These are phyloP conservation scores for Cynocephalus volans DNA, from an alignment of 2,113 vertebrate species.

Conservation along the genomic window DNA sequence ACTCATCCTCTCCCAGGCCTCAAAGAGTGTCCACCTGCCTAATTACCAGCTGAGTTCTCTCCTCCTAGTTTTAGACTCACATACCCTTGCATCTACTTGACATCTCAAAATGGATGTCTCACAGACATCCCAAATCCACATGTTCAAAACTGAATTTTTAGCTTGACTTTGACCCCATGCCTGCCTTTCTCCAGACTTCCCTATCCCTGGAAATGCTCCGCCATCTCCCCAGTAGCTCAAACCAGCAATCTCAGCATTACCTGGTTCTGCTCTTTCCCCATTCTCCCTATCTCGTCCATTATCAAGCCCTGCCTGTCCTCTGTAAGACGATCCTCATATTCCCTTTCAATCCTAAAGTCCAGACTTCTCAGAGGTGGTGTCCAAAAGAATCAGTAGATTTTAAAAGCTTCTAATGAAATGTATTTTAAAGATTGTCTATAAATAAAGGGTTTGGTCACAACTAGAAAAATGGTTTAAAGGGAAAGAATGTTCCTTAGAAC, in stretches of 20 bases:
- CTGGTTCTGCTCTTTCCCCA: background rate
- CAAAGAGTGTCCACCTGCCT: background rate
- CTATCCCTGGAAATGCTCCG: background rate
- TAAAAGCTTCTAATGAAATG: background rate
- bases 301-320: background rate
- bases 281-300: background rate
- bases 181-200: background rate
- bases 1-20: background rate
- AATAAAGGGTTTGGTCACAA: conserved; percentile 4
- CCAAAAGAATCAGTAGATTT: conserved; percentile 12
- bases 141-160: background rate
- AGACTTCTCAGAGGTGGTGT: background rate
- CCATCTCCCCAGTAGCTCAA: background rate
- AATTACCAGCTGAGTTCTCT: background rate
- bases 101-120: background rate
- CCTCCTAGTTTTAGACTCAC: background rate
- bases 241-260: background rate
- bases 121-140: background rate
- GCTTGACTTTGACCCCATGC: background rate
- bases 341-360: background rate
- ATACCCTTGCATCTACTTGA: background rate
- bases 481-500: background rate
- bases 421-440: conserved; percentile 52
- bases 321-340: background rate
- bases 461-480: background rate